These are phyloP conservation scores for Sycobia sp. DNA, from an alignment of 1,140 invertebrate genomes.

Conservation along the genomic window DNA sequence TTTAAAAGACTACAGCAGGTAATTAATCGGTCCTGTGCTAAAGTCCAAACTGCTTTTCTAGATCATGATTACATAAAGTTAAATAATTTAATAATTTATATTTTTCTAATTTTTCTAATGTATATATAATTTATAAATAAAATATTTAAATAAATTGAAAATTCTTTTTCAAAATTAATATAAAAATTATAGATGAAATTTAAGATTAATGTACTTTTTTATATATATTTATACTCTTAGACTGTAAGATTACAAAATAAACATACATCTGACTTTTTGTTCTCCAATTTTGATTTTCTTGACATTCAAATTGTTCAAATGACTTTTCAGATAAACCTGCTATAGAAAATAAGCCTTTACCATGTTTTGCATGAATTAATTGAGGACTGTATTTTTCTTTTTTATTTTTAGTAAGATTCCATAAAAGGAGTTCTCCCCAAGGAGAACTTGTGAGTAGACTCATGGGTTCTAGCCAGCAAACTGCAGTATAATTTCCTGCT, in stretches of 20 bases:
- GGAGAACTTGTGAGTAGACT: conserved; percentile 58
- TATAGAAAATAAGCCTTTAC: conserved; percentile 63
- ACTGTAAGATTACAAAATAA: no score
- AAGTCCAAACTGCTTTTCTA: conserved; percentile 65
- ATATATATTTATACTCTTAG: not conserved
- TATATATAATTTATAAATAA: conserved; percentile 14
- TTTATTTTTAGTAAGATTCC: conserved; percentile 48
- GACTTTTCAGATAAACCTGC: conserved; percentile 33
- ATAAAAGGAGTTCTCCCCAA: conserved; percentile 64
- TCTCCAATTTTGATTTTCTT: conserved; percentile 46
- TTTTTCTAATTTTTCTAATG: not conserved
- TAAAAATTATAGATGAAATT: no score
- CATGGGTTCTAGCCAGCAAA: conserved; percentile 65
- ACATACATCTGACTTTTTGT: conserved; percentile 21
- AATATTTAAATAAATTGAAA: no score
- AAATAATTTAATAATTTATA: no score
- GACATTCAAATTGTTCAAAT: conserved; percentile 40
- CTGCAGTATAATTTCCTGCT: conserved; percentile 56
- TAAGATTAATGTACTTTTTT: no score
- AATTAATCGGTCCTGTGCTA: conserved; percentile 69
- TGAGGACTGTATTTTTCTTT: conserved; percentile 44
- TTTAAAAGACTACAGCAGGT: conserved; percentile 64
- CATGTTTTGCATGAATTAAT: conserved; percentile 62
- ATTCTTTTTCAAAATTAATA: no score
- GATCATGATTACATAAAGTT: not conserved